These are phyloP conservation scores for Bovichtus variegatus DNA, from an alignment of 2,797 vertebrate species.

Conservation along the genomic window DNA sequence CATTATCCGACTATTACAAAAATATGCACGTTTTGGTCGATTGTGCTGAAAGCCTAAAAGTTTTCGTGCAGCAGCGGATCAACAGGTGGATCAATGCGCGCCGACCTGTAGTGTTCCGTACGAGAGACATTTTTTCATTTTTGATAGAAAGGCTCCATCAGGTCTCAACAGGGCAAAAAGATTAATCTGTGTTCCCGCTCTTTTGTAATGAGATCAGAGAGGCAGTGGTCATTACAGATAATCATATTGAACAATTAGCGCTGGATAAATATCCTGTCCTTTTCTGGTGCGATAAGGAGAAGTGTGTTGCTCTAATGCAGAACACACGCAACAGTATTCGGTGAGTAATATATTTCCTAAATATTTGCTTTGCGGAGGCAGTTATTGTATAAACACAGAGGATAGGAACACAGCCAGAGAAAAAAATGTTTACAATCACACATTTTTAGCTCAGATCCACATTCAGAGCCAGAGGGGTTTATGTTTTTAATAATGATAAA, in stretches of 20 bases:
- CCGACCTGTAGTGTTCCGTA: conserved; percentile 28
- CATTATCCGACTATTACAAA: neutral
- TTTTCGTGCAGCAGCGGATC: conserved; percentile 23
- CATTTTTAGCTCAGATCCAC: conserved; percentile 11
- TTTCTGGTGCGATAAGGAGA: neutral
- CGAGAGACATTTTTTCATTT: conserved; percentile 2
- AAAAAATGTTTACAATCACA: conserved; percentile 15
- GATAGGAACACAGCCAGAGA: conserved; percentile 1
- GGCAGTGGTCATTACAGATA: conserved; percentile 24
- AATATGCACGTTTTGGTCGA: neutral
- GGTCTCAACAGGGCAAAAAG: conserved; percentile 7
- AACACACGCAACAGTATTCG: neutral
- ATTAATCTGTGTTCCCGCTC: neutral
- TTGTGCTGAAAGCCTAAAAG: conserved; percentile 15
- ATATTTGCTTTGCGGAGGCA: conserved; percentile 55
- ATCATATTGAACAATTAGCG: conserved; percentile 37
- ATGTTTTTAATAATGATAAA: neutral
- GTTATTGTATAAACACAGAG: conserved; percentile 24
- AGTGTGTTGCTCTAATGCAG: neutral
- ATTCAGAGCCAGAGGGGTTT: neutral
- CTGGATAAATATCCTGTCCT: conserved; percentile 21
- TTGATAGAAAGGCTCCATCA: conserved; percentile 4
- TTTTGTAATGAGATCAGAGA: conserved; percentile 45
- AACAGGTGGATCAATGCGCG: conserved; percentile 63
- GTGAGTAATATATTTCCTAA: conserved; percentile 29